These are phyloP conservation scores for Poecilia latipinna DNA, from an alignment of 2,113 vertebrate species.

Conservation along the genomic window DNA sequence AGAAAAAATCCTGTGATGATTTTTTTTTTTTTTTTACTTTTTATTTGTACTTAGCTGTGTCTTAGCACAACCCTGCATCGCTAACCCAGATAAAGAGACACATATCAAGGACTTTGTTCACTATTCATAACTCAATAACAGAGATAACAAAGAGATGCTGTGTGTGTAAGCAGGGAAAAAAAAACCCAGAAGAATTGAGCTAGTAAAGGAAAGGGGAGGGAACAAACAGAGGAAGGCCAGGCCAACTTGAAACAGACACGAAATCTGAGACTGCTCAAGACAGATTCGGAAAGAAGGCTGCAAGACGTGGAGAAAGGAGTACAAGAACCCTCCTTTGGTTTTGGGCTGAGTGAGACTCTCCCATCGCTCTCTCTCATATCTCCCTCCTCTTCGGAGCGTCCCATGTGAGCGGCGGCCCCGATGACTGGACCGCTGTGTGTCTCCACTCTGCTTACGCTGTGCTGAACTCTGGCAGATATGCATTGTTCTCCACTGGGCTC, in stretches of 20 bases:
- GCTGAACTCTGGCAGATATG: slow-evolving; percentile 65
- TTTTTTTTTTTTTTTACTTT: neutral
- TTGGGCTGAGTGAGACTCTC: slow-evolving; percentile 42
- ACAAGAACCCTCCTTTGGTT: slow-evolving; percentile 46
- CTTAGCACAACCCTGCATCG: slow-evolving; percentile 20
- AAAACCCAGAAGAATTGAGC: slow-evolving; percentile 37
- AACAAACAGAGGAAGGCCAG: slow-evolving; percentile 28
- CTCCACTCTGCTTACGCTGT: slow-evolving; percentile 53
- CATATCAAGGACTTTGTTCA: slow-evolving; percentile 1
- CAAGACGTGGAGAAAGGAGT: slow-evolving; percentile 7
- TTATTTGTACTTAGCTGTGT: slow-evolving; percentile 27
- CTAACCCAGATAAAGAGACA: slow-evolving; percentile 14
- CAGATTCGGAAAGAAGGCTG: slow-evolving; percentile 24
- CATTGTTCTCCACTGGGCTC: slow-evolving; percentile 75
- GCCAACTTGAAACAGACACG: slow-evolving; percentile 30
- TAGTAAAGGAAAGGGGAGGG: slow-evolving; percentile 28
- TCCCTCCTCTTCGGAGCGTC: slow-evolving; percentile 57
- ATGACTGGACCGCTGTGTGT: slow-evolving; percentile 71
- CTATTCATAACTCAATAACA: slow-evolving; percentile 22
- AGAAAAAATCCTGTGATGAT: slow-evolving; percentile 2
- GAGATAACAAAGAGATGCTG: slow-evolving; percentile 23
- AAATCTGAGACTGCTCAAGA: slow-evolving; percentile 46
- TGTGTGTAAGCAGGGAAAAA: slow-evolving; percentile 10
- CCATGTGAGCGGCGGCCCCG: slow-evolving; percentile 69
- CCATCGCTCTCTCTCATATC: slow-evolving; percentile 36